Base-by-base conservation (phyloP, 2,888 invertebrate genomes). In the Pandemis heparana region DNA sequence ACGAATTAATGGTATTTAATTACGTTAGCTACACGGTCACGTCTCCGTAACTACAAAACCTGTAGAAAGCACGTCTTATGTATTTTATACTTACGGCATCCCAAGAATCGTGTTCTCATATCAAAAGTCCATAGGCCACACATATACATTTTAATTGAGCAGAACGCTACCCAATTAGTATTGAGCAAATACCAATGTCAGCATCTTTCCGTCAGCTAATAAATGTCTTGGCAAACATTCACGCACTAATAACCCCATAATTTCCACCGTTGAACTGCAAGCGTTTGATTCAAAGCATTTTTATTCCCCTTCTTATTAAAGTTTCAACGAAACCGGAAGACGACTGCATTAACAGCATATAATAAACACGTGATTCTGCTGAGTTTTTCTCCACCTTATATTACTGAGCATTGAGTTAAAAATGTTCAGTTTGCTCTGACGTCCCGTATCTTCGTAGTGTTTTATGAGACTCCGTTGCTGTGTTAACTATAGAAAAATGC, bases 271-370 rank as follows among this genome's bases (percentile, higher is more conserved):
- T 46, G 14, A 16, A 68, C 39, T 16, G 48, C 68, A 68, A 56
- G 48, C 41, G 56, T 67, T 61, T 56, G 53, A 72, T 38, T 39
- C 51, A 67, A 61, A 53, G 60, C 51, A 14, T 23, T 66, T 65
- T 71, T 71, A 65, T 60, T 67, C 53, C 48, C 59, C 64, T 39
- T 32, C 67, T 73, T 63, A 65, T 51, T 64, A 64, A 48, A 64
- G 64, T 48, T 48, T 2, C 46, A 38, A 51, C 65, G 48, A 38
- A 38, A 59, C 72, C 62, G 72, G 72, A 73, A 73, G 63, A 59
- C 46, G 63, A 68, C 72, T 63, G 68, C 63, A 73, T 68, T 73
- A 73, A 63, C 72, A 67, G 67, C 72, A 72, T 72, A 56, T 51
- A 65, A 63, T 51, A 65, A 65, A 65, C 51, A 72, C 67, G 41